Conservation (phyloP, 2,888 invertebrate species). For the Nemoura dubitans region DNA sequence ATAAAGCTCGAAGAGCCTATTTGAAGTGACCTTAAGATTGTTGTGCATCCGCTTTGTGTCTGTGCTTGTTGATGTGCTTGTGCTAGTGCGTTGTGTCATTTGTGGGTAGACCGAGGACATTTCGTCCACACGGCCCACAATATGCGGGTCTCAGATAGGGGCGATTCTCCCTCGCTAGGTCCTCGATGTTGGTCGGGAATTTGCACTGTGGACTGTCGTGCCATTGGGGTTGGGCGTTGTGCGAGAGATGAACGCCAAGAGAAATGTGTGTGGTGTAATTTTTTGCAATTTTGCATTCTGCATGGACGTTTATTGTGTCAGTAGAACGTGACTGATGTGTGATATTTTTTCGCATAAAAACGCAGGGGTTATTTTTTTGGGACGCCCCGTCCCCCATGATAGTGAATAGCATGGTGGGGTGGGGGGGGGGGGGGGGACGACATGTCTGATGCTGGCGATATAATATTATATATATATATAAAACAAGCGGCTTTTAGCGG, state of each 20-base stretch:
- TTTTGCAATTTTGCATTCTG: slow-evolving; percentile 7
- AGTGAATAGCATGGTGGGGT: not conserved
- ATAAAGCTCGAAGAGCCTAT: too few relatives aligned
- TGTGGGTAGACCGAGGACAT: not conserved
- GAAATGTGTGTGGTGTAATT: not conserved
- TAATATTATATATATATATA: not conserved
- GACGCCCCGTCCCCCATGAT: not conserved
- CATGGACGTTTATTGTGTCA: not conserved
- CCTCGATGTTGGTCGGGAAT: not conserved
- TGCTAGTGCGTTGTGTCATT: not conserved
- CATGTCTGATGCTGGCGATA: not conserved
- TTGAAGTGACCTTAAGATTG: too few relatives aligned
- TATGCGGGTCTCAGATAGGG: not conserved
- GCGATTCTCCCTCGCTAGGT: not conserved
- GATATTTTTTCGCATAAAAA: not conserved
- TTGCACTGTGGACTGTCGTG: not conserved
- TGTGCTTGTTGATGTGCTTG: too few relatives aligned
- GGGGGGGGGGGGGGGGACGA: not conserved
- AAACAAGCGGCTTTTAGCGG: not conserved
- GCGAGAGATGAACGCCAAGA: not conserved
- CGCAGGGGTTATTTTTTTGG: not conserved
- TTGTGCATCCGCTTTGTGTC: too few relatives aligned
- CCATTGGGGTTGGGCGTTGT: not conserved
- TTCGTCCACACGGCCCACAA: not conserved
- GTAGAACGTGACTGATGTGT: not conserved